Base-by-base conservation (phyloP, 2,113 vertebrate species). In the Pelvicachromis taeniatus region DNA sequence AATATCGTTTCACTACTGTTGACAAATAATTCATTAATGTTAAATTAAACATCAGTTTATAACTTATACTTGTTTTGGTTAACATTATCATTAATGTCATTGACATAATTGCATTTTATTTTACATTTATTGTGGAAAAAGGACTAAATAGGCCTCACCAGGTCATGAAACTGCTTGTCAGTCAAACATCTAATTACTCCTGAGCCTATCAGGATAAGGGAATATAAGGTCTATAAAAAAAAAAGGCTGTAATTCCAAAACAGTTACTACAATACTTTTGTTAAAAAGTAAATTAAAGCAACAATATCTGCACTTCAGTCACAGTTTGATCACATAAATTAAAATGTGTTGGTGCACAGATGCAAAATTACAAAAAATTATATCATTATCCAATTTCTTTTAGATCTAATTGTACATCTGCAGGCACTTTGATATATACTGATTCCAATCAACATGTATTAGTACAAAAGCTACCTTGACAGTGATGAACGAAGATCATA, bases 91-190 rank as follows among this genome's bases (percentile, higher is more conserved):
- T 63, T 7, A 38, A 63, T 29, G 9, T 31, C 42, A 31, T 0
- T 75, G 68, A 31, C 16, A 50, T 75, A 73, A 48, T 13, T 75
- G 16, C 42, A 70, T 3, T 48, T 48, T 29, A n/a, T 19, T n/a
- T 29, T 0, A 0, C 16, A 31, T n/a, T 52, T 75, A 31, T 33
- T 16, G 17, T 75, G 70, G 19, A 33, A 50, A 50, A 52, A 33
- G 6, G 4, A 50, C 19, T 45, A 70, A 48, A 26, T 17, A 17
- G 65, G 21, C 40, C 21, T 48, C 40, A 45, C 13, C 21, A 7
- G 21, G 40, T 45, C 38, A 45, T 26, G 65, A 11, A 70, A 45
- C 40, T 48, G 40, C 40, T 70, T 70, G 65, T 70, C 40, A 70
- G 14, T 50, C 68, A 50, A 31, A 31, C 1, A 2, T 75, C 10